These are phyloP conservation scores for Onychorhynchus coronatus DNA, from an alignment of 2,113 vertebrate genomes.

Conservation along the genomic window DNA sequence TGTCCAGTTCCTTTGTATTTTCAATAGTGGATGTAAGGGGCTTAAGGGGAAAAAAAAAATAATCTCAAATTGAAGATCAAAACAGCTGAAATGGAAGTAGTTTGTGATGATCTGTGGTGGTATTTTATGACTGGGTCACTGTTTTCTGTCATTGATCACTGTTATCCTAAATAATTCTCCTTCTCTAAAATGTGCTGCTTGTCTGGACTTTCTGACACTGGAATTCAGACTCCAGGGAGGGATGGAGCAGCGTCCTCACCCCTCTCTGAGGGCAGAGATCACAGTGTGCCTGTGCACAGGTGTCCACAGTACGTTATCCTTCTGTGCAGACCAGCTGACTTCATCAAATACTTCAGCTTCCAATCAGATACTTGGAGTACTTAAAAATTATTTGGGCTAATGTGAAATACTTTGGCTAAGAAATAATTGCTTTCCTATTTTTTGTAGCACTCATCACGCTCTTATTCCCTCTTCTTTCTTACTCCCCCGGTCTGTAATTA, in stretches of 20 bases:
- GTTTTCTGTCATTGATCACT: not conserved
- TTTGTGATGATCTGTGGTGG: not conserved
- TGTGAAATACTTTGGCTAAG: not conserved
- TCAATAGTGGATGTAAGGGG: not conserved
- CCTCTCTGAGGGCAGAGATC: not conserved
- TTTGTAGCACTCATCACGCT: not conserved
- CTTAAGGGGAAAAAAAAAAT: not conserved
- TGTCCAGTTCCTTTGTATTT: not conserved
- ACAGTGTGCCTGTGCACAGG: not conserved
- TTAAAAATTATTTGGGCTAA: not conserved
- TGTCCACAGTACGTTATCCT: fast-evolving
- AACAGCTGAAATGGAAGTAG: not conserved
- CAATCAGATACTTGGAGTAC: not conserved
- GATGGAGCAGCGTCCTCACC: not conserved
- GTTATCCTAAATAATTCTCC: not conserved
- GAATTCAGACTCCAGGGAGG: fast-evolving
- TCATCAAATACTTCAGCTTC: not conserved
- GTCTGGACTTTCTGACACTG: not conserved
- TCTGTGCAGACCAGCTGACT: not conserved
- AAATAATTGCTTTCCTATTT: conserved; percentile 5
- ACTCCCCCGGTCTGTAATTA: not conserved
- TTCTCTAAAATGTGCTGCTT: not conserved
- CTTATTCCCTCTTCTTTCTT: not conserved
- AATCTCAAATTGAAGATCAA: not conserved
- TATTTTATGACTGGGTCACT: not conserved